These are phyloP conservation scores for Garra rufa DNA, from an alignment of 2,113 vertebrate species.

Conservation along the genomic window DNA sequence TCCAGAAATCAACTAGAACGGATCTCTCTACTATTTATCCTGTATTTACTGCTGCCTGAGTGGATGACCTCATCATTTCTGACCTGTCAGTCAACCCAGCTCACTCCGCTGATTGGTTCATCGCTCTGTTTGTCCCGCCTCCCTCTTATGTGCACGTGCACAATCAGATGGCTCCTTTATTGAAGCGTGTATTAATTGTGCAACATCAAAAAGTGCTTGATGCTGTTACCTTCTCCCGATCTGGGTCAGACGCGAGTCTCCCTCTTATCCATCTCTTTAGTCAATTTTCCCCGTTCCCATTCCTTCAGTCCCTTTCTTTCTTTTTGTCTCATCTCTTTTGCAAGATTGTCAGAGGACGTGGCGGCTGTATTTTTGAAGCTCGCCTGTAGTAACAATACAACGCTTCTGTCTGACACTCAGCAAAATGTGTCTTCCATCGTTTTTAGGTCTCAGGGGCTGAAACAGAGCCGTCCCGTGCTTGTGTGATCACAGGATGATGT, in stretches of 20 bases:
- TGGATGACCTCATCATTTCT: constrained; percentile 22
- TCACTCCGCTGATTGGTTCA: constrained; percentile 48
- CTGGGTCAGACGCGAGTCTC: constrained; percentile 63
- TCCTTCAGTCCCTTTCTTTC: constrained; percentile 16
- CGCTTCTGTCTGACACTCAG: neutral
- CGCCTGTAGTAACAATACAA: constrained; percentile 2
- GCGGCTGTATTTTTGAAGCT: neutral
- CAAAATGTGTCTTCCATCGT: constrained; percentile 6
- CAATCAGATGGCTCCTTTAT: constrained; percentile 71
- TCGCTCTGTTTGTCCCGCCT: neutral
- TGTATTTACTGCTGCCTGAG: constrained; percentile 34
- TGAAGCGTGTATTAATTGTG: constrained; percentile 71
- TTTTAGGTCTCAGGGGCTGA: neutral
- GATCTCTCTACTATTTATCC: constrained; percentile 32
- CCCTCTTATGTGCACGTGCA: constrained; percentile 51
- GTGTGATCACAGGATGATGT: constrained; percentile 33
- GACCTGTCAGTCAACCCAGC: constrained; percentile 44
- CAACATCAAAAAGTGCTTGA: constrained; percentile 66
- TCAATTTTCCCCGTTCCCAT: neutral
- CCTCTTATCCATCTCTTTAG: constrained; percentile 41
- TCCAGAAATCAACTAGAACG: constrained; percentile 38
- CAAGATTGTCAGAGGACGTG: neutral
- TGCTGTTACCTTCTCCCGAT: constrained; percentile 62
- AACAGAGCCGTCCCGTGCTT: neutral
- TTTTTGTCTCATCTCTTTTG: neutral